Evolutionary conservation across 2,888 invertebrate species (phyloP), one percentile per base, ranked within the genome.

Genomic region (Spodoptera picta): DNA sequence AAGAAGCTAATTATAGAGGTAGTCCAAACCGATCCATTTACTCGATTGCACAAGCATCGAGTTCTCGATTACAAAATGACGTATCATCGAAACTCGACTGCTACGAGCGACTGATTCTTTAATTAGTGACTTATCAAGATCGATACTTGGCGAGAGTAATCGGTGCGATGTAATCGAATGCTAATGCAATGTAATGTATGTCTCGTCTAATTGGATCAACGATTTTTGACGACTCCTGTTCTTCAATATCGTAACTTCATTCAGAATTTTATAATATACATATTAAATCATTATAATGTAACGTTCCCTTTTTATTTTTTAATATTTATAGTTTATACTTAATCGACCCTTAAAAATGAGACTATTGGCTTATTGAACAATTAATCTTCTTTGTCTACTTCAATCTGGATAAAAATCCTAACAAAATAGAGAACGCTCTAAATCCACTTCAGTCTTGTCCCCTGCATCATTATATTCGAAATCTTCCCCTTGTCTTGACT

Each of bases 21-120:
- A 90, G 91, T 89, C 86, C 83, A 83, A 90, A 89, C 90, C 88
- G 88, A 92, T 92, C 90, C 88, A 89, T 90, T 91, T 91, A 87
- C 84, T 86, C 86, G 84, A 91, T 90, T 92, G 89, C 88, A 87
- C 88, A 91, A 93, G 86, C 86, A 83, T 85, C 85, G 83, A 81
- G 80, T 85, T 89, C 87, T 91, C 90, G 87, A 91, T 92, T 92
- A 88, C 89, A 85, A 87, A 83, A 85, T 83, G 79, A 83, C 84
- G 87, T 88, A 89, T 90, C 87, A 85, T 88, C 85, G 87, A 83
- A 83, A 78, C 78, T 79, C 79, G 75, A 57, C 67, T 65, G 60
- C 57, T 70, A 74, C 65, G 74, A 79, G 60, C 87, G 85, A 79
- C 79, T 84, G 85, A 90, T 87, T 90, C 87, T 90, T 86, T 90